Evolutionary conservation across 1,140 invertebrate species (phyloP).

Genomic region (Polypedilum vanderplanki): DNA sequence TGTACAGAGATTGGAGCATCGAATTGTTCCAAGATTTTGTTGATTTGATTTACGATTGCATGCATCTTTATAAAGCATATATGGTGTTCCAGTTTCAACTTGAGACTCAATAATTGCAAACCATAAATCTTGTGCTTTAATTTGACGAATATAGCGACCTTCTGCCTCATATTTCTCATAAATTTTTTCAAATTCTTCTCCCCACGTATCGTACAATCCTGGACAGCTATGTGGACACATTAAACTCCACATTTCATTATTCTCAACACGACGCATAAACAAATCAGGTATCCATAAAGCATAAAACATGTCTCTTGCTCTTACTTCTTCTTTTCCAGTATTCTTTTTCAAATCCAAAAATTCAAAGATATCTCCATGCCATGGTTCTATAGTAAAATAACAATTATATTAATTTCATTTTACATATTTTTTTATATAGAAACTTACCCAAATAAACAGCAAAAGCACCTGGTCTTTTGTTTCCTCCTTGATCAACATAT

Average conservation of each 20-base stretch:
- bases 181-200: constrained; percentile 87
- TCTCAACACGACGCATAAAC: constrained; percentile 94
- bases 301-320: constrained; percentile 96
- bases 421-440: too few species aligned
- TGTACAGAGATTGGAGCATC: constrained; percentile 96
- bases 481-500: constrained; percentile 98
- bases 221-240: constrained; percentile 96
- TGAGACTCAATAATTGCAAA: constrained; percentile 91
- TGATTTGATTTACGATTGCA: constrained; percentile 98
- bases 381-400: constrained; percentile 63
- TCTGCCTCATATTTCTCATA: constrained; percentile 86
- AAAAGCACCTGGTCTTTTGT: constrained; percentile 98
- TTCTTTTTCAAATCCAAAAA: constrained; percentile 94
- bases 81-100: constrained; percentile 97
- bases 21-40: constrained; percentile 97
- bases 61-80: constrained; percentile 96
- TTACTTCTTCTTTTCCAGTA: constrained; percentile 85
- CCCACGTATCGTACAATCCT: constrained; percentile 85
- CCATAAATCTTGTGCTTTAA: constrained; percentile 88
- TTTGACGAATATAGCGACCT: constrained; percentile 63
- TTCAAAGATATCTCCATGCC: constrained; percentile 97
- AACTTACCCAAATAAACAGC: constrained; percentile 73
- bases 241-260: constrained; percentile 81
- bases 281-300: constrained; percentile 98
- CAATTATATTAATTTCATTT: too few species aligned